Conservation (phyloP, 2,113 vertebrate genomes). For the Cranoglanis bouderius region DNA sequence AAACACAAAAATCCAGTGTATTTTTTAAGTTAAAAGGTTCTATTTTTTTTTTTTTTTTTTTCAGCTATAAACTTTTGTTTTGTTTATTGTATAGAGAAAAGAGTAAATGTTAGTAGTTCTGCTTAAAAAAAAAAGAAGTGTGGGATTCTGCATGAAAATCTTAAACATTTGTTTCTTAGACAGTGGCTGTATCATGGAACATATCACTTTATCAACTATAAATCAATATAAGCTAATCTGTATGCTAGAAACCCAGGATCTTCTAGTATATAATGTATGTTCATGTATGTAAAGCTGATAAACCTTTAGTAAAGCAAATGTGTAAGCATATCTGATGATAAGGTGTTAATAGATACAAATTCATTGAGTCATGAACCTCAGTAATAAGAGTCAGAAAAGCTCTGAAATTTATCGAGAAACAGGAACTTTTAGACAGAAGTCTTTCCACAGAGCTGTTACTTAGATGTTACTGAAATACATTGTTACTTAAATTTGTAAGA, state of each 20-base stretch:
- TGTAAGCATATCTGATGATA: neutral
- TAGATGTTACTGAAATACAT: neutral
- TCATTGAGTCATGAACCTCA: neutral
- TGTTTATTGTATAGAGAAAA: neutral
- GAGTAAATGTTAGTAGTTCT: neutral
- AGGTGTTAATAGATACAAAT: neutral
- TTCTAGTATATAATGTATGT: neutral
- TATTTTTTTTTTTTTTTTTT: no score
- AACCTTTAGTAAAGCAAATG: neutral
- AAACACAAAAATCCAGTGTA: neutral
- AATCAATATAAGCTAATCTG: neutral
- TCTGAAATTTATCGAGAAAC: neutral
- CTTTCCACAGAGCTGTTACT: neutral
- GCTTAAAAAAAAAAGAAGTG: neutral
- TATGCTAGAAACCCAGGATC: neutral
- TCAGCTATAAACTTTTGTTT: neutral
- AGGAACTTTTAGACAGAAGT: neutral
- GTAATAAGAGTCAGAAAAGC: neutral
- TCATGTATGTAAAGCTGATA: neutral
- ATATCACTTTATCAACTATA: neutral
- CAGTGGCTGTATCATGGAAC: neutral
- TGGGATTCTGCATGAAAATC: neutral
- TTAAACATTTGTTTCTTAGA: neutral
- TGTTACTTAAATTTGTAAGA: no score
- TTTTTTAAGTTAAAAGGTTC: neutral